Evolutionary conservation across 2,888 invertebrate genomes (phyloP), one percentile per base, ranked within the genome.

Genomic region (Leptinotarsa peninsularis): DNA sequence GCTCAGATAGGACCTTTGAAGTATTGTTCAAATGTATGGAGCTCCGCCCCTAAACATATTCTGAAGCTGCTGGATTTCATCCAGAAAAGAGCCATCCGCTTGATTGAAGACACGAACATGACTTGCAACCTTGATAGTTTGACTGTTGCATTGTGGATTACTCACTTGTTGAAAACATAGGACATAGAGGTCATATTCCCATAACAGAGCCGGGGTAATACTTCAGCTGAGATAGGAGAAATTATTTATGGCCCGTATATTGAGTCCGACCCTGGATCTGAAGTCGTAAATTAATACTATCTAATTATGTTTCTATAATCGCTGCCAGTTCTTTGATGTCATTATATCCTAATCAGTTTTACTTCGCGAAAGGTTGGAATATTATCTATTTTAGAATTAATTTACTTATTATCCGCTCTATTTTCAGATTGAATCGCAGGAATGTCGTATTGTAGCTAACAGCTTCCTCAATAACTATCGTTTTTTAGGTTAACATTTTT

Each of bases 231-330:
- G 3, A 56, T 56, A 56, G n/a, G n/a, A 21, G 18, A 58, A 23
- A 58, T 58, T 58, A 58, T 23, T 58, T 27, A 21, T 58, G 13
- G 4, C 17, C 58, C 21, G 58, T 23, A 15, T 43, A 63, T 52
- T n/a, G 52, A n/a, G 63, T 33, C 63, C 63, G 63, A n/a, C 63
- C 43, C 63, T 63, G 63, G 27, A 33, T 18, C 27, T n/a, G 17
- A 63, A n/a, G 33, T 63, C 63, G 63, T 33, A 63, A 63, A 43
- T 63, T 27, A 63, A 5, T n/a, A 17, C 27, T 63, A 63, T 63
- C 43, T 63, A 63, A 33, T 63, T 43, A 63, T 63, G 63, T 63
- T 43, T 5, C 18, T 43, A 27, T 7, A 63, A 33, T 7, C 27
- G 33, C 18, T 33, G 63, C 17, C 63, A 33, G 17, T 43, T 63